phyloP scores from a whole-genome alignment of 2,797 vertebrate species.

The Coracias cyanogaster region DNA sequence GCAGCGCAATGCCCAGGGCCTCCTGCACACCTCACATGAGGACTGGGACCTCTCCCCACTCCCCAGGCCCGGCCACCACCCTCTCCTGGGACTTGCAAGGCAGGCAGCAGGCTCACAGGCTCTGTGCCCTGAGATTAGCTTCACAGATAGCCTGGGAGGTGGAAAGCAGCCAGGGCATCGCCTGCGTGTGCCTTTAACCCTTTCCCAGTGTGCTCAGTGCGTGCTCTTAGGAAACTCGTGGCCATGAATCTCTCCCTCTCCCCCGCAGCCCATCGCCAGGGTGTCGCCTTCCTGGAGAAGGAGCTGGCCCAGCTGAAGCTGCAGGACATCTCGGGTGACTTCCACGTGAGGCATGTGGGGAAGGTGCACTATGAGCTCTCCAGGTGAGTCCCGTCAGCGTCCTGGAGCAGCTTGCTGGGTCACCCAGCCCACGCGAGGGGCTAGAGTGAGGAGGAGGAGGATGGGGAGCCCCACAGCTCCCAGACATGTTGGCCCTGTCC shows the following conservation, averaged over 20 bases:
- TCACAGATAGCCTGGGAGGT: neutral
- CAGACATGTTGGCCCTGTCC: neutral
- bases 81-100: neutral
- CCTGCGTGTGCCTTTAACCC: neutral
- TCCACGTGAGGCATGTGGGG: neutral
- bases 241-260: fast-evolving
- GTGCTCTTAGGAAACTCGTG: fast-evolving
- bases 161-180: neutral
- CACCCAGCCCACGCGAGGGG: fast-evolving
- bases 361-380: slow-evolving; percentile 16
- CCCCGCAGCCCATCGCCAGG: neutral
- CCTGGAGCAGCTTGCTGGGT: fast-evolving
- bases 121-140: neutral
- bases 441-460: neutral
- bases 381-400: neutral
- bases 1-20: fast-evolving
- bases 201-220: fast-evolving
- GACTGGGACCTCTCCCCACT: neutral
- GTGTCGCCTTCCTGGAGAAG: neutral
- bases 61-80: neutral
- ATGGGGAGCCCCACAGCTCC: neutral
- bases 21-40: fast-evolving
- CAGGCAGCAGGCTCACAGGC: neutral
- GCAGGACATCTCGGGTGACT: neutral
- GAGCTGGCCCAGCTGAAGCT: slow-evolving; percentile 17